Evolutionary conservation across 2,113 vertebrate genomes (phyloP), one percentile per base, ranked within the genome.

Genomic region (Malaclemys terrapin): DNA sequence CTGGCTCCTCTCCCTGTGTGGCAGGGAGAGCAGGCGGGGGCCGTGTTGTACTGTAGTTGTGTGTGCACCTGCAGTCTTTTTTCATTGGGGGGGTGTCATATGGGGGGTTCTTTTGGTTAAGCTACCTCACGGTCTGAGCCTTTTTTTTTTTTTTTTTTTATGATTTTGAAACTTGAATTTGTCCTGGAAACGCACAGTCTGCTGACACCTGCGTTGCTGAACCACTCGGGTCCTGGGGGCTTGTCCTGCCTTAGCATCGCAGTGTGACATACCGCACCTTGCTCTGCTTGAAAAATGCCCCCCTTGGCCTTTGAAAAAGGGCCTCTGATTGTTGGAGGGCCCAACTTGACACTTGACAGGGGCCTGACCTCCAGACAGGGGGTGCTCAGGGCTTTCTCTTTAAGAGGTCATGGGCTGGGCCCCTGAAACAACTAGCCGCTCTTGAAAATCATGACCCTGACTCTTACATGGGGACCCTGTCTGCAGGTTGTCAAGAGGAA

Each of bases 71-170:
- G 78, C 94, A 82, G 0, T 92, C 8, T 49, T 72, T 91, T 22
- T 82, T 62, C 38, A 13, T 42, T 75, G 57, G 1, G 79, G 62
- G 62, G 80, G 31, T 0, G 1, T 91, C 87, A 38, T 90, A 94
- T 76, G 38, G 17, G 0, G 9, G 85, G 79, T 96, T 93, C 83
- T 78, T 97, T 86, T 80, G 93, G 96, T 98, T 93, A 97, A 94
- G 95, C 98, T 98, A 98, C 98, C 98, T 98, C 98, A 98, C 1
- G 75, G 97, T 85, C 53, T 96, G 94, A 97, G 97, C 65, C 96
- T n/a, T n/a, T n/a, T n/a, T n/a, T 4, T 52, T 84, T 81, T 5
- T 93, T 82, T 17, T 93, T 80, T 53, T 92, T 84, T 75, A 56
- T 0, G 52, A 90, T 95, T 97, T 95, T 90, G 87, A 96, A 90